phyloP scores from a whole-genome alignment of 2,797 vertebrate species.

The Sardinella longiceps region DNA sequence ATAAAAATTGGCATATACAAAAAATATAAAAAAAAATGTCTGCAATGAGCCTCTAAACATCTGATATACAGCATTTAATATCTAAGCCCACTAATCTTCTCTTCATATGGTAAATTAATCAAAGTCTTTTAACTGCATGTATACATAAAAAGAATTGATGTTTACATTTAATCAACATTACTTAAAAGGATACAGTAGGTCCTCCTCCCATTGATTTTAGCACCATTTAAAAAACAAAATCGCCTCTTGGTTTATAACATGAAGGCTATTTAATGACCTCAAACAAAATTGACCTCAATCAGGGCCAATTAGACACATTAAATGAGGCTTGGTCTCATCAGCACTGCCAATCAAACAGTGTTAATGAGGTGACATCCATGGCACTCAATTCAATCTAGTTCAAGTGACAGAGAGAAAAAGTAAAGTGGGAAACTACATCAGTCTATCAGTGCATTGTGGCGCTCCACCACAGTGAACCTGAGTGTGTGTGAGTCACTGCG shows the following conservation, averaged over 20 bases:
- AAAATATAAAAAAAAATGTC: constrained; percentile 31
- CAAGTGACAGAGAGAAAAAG: not conserved
- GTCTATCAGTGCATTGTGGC: not conserved
- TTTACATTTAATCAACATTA: not conserved
- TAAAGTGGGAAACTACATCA: not conserved
- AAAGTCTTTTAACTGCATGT: not conserved
- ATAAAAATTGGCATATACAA: constrained; percentile 29
- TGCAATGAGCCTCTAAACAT: constrained; percentile 44
- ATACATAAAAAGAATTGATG: not conserved
- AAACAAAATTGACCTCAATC: not conserved
- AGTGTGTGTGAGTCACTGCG: not conserved
- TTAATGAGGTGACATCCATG: not conserved
- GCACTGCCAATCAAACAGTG: not conserved
- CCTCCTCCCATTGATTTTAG: not conserved
- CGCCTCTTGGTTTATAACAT: not conserved
- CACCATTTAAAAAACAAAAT: not conserved
- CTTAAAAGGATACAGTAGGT: not conserved
- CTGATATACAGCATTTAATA: constrained; percentile 34
- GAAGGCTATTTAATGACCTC: not conserved
- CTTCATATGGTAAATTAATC: constrained; percentile 35
- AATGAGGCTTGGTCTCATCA: not conserved
- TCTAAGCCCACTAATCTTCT: constrained; percentile 32
- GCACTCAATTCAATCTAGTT: not conserved
- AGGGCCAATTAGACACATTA: not conserved
- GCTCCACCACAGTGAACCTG: not conserved